Conservation (phyloP, 2,797 vertebrate genomes). For the Semotilus atromaculatus region DNA sequence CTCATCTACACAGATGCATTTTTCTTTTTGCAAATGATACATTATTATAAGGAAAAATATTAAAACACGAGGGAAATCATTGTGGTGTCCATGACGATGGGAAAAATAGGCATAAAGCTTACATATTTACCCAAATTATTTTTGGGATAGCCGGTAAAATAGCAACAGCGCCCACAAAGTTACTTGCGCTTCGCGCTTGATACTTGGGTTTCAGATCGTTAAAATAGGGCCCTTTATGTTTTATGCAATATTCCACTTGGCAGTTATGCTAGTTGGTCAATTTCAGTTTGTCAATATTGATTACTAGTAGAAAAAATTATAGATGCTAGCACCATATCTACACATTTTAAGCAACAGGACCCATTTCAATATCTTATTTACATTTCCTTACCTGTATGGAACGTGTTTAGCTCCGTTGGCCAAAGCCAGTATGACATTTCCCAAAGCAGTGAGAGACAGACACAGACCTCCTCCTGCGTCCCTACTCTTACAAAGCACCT, state of each 20-base stretch:
- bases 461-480: slow-evolving; percentile 89
- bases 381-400: slow-evolving; percentile 88
- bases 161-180: no score
- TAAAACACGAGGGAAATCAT: no score
- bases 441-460: slow-evolving; percentile 92
- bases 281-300: neutral
- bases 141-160: no score
- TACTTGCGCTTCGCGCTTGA: no score
- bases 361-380: neutral
- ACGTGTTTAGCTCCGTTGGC: slow-evolving; percentile 97
- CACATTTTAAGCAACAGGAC: neutral
- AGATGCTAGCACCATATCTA: neutral
- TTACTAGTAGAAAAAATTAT: neutral
- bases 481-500: slow-evolving; percentile 87
- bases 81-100: no score
- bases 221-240: no score
- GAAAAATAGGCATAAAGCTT: no score
- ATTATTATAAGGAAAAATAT: no score
- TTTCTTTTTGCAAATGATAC: no score
- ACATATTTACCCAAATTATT: no score
- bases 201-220: no score
- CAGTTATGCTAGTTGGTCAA: neutral
- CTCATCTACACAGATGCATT: no score
- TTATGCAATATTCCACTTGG: neutral
- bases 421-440: slow-evolving; percentile 95